A percentile compares a stretch with the other conserved stretches of the same genome.
phyloP scores from a whole-genome alignment of 1,140 invertebrate species.

The Scaptomyza pallida region DNA sequence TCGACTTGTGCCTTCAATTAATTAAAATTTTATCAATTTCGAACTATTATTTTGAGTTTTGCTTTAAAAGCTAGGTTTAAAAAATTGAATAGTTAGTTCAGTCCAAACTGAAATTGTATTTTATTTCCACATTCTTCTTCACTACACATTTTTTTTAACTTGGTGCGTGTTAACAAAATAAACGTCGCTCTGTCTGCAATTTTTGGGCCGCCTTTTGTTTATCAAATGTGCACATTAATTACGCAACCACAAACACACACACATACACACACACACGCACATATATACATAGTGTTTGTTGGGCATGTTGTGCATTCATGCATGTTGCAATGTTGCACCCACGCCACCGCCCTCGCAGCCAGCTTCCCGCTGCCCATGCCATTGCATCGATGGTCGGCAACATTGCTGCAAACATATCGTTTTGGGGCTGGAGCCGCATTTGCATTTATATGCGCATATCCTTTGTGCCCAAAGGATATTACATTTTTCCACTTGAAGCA shows the following conservation, averaged over 20 bases:
- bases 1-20: too few relatives aligned
- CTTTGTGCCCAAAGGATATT: slow-evolving; percentile 82
- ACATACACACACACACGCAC: neutral
- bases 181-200: slow-evolving; percentile 10
- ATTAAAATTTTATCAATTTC: too few relatives aligned
- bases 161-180: slow-evolving; percentile 18
- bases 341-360: too few relatives aligned
- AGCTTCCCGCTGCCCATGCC: neutral
- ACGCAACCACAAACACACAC: slow-evolving; percentile 30
- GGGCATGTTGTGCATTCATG: slow-evolving; percentile 43
- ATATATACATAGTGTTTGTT: neutral
- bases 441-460: slow-evolving; percentile 81
- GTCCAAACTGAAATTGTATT: neutral
- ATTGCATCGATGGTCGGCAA: slow-evolving; percentile 12
- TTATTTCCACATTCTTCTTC: too few relatives aligned
- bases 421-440: slow-evolving; percentile 54
- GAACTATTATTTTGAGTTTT: too few relatives aligned
- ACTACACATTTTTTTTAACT: neutral
- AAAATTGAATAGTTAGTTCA: neutral
- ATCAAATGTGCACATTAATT: slow-evolving; percentile 47
- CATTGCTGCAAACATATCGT: slow-evolving; percentile 38
- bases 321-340: slow-evolving; percentile 7
- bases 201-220: slow-evolving; percentile 34
- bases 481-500: slow-evolving; percentile 82
- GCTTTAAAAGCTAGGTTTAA: too few relatives aligned